These are phyloP conservation scores for Ceratina japonica DNA, from an alignment of 1,140 invertebrate genomes.

Conservation along the genomic window DNA sequence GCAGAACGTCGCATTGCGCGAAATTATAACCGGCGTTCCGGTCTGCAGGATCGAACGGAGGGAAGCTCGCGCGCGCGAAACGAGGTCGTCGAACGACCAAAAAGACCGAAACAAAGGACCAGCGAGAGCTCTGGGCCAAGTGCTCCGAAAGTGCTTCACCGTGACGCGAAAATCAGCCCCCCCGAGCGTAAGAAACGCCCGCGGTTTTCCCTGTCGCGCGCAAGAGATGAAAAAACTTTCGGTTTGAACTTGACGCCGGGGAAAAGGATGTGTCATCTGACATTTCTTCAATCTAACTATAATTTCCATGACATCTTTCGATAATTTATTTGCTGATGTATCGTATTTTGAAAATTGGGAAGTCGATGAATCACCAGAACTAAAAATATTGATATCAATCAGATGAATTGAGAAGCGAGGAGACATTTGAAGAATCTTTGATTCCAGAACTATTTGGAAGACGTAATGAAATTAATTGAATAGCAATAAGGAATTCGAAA, in stretches of 20 bases:
- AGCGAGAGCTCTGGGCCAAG: neutral
- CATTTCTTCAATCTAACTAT: too few relatives aligned
- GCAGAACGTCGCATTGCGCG: conserved; percentile 38
- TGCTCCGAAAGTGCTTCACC: conserved; percentile 4
- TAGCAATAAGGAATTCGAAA: too few relatives aligned
- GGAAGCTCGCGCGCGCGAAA: conserved; percentile 25
- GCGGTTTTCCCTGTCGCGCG: neutral
- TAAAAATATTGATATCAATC: too few relatives aligned
- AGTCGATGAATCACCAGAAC: too few relatives aligned
- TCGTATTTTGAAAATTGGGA: too few relatives aligned
- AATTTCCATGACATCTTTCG: too few relatives aligned
- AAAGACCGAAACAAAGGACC: conserved; percentile 22
- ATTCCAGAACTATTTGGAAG: too few relatives aligned
- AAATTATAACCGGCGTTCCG: conserved; percentile 30
- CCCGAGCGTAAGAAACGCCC: conserved; percentile 26
- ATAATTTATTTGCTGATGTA: too few relatives aligned
- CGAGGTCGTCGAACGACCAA: conserved; percentile 34
- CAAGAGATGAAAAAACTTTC: conserved; percentile 1
- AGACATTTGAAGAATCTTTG: too few relatives aligned
- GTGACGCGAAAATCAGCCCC: conserved; percentile 7
- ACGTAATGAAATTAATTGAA: too few relatives aligned
- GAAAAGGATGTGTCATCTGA: too few relatives aligned
- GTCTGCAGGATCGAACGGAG: conserved; percentile 25
- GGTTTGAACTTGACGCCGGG: neutral
- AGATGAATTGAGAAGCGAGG: too few relatives aligned